Evolutionary conservation across 2,888 invertebrate species (phyloP).

Genomic region (Julus scanicus): DNA sequence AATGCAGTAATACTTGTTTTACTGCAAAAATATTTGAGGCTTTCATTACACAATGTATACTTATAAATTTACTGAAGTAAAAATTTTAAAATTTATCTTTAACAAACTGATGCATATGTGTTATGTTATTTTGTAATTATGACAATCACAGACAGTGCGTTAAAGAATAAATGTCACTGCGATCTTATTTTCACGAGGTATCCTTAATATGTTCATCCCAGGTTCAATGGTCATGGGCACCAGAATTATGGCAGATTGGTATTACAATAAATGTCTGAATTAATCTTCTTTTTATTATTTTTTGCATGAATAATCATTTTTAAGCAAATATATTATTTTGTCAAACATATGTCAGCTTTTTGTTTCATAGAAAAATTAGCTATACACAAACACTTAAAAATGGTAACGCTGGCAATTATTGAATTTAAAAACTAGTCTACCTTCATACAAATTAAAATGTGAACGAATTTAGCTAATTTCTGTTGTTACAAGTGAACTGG

Average conservation of each 20-base stretch:
- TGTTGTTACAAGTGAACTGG: background rate
- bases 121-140: no score
- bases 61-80: no score
- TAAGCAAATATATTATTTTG: slow-evolving; percentile 42
- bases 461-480: background rate
- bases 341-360: background rate
- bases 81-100: no score
- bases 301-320: slow-evolving; percentile 17
- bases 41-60: no score
- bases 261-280: background rate
- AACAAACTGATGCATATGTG: no score
- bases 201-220: no score
- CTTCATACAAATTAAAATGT: background rate
- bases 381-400: slow-evolving; percentile 18
- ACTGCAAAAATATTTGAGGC: background rate
- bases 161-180: no score
- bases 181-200: no score
- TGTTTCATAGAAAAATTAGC: background rate
- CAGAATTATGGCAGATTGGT: no score
- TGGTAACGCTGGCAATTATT: background rate
- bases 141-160: no score
- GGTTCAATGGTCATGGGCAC: no score
- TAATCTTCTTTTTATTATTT: background rate
- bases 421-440: background rate
- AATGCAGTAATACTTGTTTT: background rate